Evolutionary conservation across 1,140 invertebrate genomes (phyloP).

Genomic region (Scaptomyza graminum): DNA sequence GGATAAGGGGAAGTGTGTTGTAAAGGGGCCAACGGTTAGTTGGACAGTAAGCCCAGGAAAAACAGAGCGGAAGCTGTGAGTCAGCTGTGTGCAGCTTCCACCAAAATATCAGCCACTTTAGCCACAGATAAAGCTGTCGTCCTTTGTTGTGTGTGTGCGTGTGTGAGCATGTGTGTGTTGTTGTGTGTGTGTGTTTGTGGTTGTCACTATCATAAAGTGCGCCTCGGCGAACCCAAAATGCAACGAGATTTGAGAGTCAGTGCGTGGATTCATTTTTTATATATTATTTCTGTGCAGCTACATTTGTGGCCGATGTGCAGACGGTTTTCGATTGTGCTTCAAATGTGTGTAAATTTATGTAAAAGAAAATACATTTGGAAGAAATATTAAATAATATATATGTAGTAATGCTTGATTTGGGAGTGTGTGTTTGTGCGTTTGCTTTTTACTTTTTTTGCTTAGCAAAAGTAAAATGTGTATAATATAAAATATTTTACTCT

Average conservation of each 20-base stretch:
- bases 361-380: not conserved
- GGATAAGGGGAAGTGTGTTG: not conserved
- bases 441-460: not conserved
- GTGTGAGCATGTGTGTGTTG: not conserved
- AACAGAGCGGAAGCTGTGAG: constrained; percentile 38
- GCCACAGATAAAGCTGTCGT: constrained; percentile 72
- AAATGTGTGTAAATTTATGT: not conserved
- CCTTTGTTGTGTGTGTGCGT: constrained; percentile 29
- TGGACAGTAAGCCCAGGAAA: constrained; percentile 9
- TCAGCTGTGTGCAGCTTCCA: constrained; percentile 47
- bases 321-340: constrained; percentile 5
- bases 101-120: constrained; percentile 72
- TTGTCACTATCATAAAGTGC: constrained; percentile 60
- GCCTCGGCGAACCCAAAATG: constrained; percentile 52
- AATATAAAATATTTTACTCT: no score
- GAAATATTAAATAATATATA: not conserved
- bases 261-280: constrained; percentile 40
- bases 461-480: not conserved
- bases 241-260: constrained; percentile 52
- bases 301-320: constrained; percentile 18
- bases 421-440: not conserved
- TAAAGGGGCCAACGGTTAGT: not conserved
- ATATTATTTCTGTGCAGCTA: constrained; percentile 46
- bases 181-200: not conserved
- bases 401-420: not conserved